A percentile compares a stretch with the other conserved stretches of the same genome.
These are phyloP conservation scores for Lochmaea capreae DNA, from an alignment of 2,888 invertebrate species.

Conservation along the genomic window DNA sequence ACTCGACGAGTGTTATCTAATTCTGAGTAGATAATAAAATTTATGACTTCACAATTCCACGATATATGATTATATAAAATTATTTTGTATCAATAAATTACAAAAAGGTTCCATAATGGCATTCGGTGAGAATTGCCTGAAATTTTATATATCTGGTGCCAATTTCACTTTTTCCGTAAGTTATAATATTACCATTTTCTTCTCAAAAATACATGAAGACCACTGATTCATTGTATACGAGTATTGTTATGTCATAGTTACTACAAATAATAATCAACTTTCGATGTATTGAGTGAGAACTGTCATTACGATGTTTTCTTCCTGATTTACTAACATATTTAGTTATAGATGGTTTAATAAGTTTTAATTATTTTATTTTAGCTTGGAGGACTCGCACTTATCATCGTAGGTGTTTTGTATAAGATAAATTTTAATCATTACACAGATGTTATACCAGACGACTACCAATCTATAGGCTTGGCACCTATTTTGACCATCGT, in stretches of 20 bases:
- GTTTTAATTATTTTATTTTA: constrained; percentile 58
- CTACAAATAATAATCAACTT: too few relatives aligned
- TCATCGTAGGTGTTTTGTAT: constrained; percentile 74
- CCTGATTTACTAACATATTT: too few relatives aligned
- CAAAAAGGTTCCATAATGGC: constrained; percentile 50
- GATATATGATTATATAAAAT: neutral
- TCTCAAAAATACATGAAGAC: neutral
- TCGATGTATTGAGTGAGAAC: too few relatives aligned
- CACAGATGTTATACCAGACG: constrained; percentile 44
- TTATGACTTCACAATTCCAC: neutral
- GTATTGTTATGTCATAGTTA: too few relatives aligned
- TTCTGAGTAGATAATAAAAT: neutral
- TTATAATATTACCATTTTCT: constrained; percentile 52
- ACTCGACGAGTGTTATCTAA: neutral
- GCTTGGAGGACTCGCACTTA: constrained; percentile 76
- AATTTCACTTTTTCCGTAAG: constrained; percentile 78
- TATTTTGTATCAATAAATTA: neutral
- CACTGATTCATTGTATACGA: too few relatives aligned
- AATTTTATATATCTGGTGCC: constrained; percentile 58
- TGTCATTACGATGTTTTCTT: neutral
- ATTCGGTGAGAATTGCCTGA: constrained; percentile 56
- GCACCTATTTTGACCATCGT: constrained; percentile 74
- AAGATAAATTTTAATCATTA: constrained; percentile 69
- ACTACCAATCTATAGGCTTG: constrained; percentile 61
- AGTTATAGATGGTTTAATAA: neutral